These are phyloP conservation scores for Probosciger aterrimus DNA, from an alignment of 2,113 vertebrate genomes.

Conservation along the genomic window DNA sequence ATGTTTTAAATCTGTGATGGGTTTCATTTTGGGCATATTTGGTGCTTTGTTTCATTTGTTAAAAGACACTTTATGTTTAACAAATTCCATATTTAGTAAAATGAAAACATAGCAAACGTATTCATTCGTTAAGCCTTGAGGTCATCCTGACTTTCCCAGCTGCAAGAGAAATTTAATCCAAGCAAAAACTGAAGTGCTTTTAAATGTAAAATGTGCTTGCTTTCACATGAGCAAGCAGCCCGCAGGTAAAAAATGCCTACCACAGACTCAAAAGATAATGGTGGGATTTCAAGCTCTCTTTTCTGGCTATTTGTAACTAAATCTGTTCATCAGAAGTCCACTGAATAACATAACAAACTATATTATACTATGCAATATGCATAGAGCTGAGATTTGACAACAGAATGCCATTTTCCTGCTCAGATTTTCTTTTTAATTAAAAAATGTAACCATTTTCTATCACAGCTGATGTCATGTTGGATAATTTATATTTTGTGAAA, in stretches of 20 bases:
- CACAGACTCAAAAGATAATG: constrained; percentile 8
- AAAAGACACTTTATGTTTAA: not conserved
- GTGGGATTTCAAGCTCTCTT: constrained; percentile 27
- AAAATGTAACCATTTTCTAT: not conserved
- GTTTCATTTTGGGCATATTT: not conserved
- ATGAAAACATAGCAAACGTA: constrained; percentile 14
- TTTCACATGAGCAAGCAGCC: constrained; percentile 68
- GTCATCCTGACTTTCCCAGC: constrained; percentile 57
- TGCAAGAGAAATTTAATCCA: constrained; percentile 57
- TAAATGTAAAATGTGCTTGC: constrained; percentile 65
- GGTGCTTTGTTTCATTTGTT: not conserved
- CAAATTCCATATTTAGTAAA: not conserved
- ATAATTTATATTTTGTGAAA: not conserved
- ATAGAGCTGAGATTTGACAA: not conserved
- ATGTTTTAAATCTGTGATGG: not conserved
- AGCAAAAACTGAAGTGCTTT: constrained; percentile 66
- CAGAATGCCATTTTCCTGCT: not conserved
- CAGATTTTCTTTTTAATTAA: not conserved
- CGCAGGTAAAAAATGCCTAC: constrained; percentile 26
- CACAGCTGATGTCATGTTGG: not conserved
- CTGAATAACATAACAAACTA: not conserved
- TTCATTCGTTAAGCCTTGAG: constrained; percentile 52
- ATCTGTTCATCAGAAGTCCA: not conserved
- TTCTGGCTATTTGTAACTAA: constrained; percentile 16
- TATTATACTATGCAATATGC: not conserved